A percentile compares a stretch with the other conserved stretches of the same genome.
Evolutionary conservation across 2,113 vertebrate genomes (phyloP).

Genomic region (Prionailurus bengalensis): DNA sequence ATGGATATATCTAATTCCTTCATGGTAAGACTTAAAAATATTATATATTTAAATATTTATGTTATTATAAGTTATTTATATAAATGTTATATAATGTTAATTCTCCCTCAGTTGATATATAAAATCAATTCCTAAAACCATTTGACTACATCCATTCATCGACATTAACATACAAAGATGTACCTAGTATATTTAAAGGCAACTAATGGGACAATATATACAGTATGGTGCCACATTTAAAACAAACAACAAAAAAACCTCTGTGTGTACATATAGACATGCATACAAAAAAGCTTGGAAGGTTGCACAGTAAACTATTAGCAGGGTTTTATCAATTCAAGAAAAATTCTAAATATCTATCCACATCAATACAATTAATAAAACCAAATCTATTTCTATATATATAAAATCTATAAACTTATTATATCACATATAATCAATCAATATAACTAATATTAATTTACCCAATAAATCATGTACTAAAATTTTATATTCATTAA

Average conservation of each 20-base stretch:
- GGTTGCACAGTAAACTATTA: background rate
- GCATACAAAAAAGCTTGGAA: background rate
- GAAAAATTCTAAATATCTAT: background rate
- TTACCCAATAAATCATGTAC: background rate
- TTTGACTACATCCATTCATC: background rate
- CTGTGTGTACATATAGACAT: background rate
- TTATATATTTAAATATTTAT: background rate
- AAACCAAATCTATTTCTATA: background rate
- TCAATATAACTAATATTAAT: background rate
- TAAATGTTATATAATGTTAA: background rate
- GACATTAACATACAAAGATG: background rate
- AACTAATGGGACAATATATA: background rate
- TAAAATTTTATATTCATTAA: conserved; percentile 28
- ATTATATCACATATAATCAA: background rate
- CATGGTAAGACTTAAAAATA: conserved; percentile 38
- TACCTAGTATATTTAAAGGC: background rate
- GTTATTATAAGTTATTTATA: background rate
- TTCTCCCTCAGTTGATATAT: background rate
- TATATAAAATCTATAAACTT: background rate
- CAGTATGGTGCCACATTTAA: background rate
- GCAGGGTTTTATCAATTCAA: background rate
- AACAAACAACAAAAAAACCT: background rate
- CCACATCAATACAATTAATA: background rate
- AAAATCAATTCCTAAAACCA: background rate
- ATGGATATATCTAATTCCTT: background rate